phyloP scores from a whole-genome alignment of 35 echinoderm and acorn worm species.

The Apostichopus californicus region DNA sequence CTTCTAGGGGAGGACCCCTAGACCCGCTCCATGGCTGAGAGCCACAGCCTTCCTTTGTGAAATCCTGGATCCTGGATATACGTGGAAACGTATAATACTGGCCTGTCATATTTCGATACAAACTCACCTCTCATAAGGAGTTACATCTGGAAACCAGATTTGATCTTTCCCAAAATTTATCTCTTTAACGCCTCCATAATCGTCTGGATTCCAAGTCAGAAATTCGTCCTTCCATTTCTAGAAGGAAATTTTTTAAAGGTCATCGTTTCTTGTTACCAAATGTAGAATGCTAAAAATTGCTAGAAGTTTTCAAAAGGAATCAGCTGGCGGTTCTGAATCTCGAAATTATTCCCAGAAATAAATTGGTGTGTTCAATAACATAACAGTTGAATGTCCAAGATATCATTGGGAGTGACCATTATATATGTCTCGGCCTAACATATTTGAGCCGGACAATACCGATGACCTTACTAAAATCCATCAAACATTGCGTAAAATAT shows the following conservation, averaged over 20 bases:
- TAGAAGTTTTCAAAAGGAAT: background rate
- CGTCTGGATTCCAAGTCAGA: conserved; percentile 57
- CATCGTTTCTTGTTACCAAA: background rate
- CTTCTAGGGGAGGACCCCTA: background rate
- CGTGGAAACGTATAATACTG: too few relatives aligned
- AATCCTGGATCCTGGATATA: background rate
- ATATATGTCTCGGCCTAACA: too few relatives aligned
- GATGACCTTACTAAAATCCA: too few relatives aligned
- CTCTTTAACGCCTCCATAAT: conserved; percentile 49
- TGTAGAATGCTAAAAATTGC: background rate
- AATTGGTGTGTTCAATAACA: background rate
- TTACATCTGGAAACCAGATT: conserved; percentile 62
- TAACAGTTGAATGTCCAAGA: background rate
- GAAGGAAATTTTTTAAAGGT: background rate
- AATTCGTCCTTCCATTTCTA: conserved; percentile 66
- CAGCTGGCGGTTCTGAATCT: background rate
- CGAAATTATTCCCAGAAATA: background rate
- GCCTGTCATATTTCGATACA: background rate
- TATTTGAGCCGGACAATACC: too few relatives aligned
- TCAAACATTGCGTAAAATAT: too few relatives aligned
- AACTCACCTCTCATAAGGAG: conserved; percentile 50
- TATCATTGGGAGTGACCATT: too few relatives aligned
- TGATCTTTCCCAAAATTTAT: conserved; percentile 12
- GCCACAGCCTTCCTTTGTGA: background rate
- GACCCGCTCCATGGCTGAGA: background rate